phyloP scores from a whole-genome alignment of 2,888 invertebrate genomes.

The Eilema caniola region DNA sequence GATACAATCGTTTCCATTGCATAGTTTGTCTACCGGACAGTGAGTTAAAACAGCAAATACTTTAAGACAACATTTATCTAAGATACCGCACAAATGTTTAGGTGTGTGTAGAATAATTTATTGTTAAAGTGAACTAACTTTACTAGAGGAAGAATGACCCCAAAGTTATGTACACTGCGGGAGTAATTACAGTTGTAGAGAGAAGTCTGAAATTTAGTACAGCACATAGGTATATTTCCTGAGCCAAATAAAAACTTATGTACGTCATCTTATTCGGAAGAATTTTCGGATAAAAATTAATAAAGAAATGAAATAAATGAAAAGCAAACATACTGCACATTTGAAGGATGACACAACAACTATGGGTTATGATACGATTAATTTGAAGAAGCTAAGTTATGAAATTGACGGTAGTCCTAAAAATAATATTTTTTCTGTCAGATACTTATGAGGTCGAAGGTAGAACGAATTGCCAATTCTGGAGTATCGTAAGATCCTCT shows the following conservation, averaged over 20 bases:
- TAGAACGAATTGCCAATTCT: background rate
- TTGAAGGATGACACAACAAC: too few relatives aligned
- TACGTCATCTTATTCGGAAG: background rate
- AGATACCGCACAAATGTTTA: conserved; percentile 9
- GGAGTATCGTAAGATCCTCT: background rate
- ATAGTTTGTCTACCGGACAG: conserved; percentile 32
- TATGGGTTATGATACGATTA: too few relatives aligned
- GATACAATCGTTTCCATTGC: conserved; percentile 14
- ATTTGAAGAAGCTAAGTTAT: too few relatives aligned
- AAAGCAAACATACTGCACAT: too few relatives aligned
- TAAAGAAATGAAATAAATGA: too few relatives aligned
- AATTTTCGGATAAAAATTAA: too few relatives aligned
- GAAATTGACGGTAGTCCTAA: too few relatives aligned
- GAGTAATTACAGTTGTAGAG: background rate
- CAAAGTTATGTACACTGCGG: background rate
- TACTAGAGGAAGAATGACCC: conserved; percentile 8
- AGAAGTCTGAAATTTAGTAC: background rate
- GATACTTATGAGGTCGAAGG: too few relatives aligned
- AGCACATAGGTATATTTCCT: background rate
- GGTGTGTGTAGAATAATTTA: conserved; percentile 18
- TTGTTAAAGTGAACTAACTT: conserved; percentile 3
- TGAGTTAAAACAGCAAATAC: conserved; percentile 39
- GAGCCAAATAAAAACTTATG: background rate
- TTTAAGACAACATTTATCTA: conserved; percentile 29
- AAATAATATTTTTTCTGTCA: too few relatives aligned